These are phyloP conservation scores for Lepidurus apus DNA, from an alignment of 1,140 invertebrate species.

Conservation along the genomic window DNA sequence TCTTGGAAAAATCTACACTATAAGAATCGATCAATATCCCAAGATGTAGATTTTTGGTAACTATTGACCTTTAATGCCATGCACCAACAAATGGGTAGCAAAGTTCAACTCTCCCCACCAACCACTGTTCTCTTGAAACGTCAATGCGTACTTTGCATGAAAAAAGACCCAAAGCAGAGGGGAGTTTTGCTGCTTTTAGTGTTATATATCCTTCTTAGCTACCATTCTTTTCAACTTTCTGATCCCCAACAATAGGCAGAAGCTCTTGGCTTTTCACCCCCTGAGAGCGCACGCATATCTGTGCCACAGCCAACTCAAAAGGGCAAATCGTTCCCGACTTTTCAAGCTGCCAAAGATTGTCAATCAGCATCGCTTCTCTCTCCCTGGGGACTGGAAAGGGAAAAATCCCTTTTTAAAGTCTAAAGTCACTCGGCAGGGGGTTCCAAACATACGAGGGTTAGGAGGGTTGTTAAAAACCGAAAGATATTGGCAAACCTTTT, in stretches of 20 bases:
- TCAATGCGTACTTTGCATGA: background rate
- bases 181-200: background rate
- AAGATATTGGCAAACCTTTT: background rate
- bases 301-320: background rate
- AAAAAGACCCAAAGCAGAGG: background rate
- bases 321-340: background rate
- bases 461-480: background rate
- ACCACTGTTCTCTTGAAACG: background rate
- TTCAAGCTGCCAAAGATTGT: background rate
- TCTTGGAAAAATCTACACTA: no score
- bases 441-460: constrained; percentile 4
- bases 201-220: background rate
- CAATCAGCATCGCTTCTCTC: constrained; percentile 3
- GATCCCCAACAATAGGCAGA: constrained; percentile 2
- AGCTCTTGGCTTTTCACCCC: constrained; percentile 7
- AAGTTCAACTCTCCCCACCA: background rate
- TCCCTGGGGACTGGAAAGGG: background rate
- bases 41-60: no score
- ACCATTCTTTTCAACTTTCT: background rate
- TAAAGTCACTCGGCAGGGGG: background rate
- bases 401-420: background rate
- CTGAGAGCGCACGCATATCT: background rate
- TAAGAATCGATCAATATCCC: no score
- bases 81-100: background rate
- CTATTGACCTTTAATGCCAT: no score